Base-by-base conservation (phyloP, 2,888 invertebrate species). In the Ichneumon xanthorius region DNA sequence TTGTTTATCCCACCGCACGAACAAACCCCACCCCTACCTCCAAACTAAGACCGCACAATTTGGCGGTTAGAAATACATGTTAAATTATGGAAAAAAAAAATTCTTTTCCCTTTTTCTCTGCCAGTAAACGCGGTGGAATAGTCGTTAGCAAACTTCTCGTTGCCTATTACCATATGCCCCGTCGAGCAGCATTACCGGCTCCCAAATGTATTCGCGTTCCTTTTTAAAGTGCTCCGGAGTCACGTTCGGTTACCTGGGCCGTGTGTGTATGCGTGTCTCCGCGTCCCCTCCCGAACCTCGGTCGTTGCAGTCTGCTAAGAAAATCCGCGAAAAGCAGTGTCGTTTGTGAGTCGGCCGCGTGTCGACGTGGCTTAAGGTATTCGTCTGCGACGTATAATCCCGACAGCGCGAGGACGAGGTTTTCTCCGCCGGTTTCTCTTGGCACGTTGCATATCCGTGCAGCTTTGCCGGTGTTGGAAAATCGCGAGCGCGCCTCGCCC, bases 261-360 rank as follows among this genome's bases (percentile, higher is more conserved):
- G 11, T 53, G 22, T 76, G 65, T 37, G 61, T 61, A 61, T 45
- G 61, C 40, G 73, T n/a, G 16, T 4, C 16, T 4, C 16, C 16
- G 4, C 5, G 45, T 45, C 14, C 45, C 16, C 45, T 14, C 45
- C 58, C 65, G 76, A 53, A 65, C 33, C 33, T 45, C 30, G 61
- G 50, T 48, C 14, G 58, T 22, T 53, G 53, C 37, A 68, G 40
- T 65, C 70, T 40, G 53, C 58, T 40, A n/a, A 33, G 63, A 73
- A 70, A 70, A 83, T 79, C 45, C 61, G 70, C 63, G 63, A 75
- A 83, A 82, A 75, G 75, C 75, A 70, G 73, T 83, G 83, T 79
- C 83, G 83, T 55, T 79, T 73, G 79, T 37, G 71, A 68, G 77
- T 78, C 40, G 68, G n/a, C 37, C 58, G 67, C 63, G 67, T 84